phyloP scores from a whole-genome alignment of 2,113 vertebrate species.

The Chinchilla lanigera region DNA sequence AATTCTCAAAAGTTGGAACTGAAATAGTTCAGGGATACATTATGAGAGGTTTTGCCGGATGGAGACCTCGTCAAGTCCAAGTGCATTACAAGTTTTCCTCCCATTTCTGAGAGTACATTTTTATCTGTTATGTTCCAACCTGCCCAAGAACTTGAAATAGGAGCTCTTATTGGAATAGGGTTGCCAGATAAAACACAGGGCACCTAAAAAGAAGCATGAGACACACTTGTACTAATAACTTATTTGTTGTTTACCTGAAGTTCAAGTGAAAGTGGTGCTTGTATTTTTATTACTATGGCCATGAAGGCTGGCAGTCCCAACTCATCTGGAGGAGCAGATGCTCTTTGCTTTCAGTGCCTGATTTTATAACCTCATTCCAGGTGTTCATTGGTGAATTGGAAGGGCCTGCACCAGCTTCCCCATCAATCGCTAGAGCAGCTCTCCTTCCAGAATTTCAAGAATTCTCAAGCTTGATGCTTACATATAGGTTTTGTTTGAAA shows the following conservation, averaged over 20 bases:
- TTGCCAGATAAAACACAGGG: not conserved
- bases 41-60: not conserved
- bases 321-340: not conserved
- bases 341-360: not conserved
- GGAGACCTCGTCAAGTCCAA: not conserved
- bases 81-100: not conserved
- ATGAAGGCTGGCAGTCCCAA: not conserved
- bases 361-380: not conserved
- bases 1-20: not conserved
- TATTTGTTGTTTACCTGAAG: not conserved
- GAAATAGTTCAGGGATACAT: not conserved
- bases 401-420: not conserved
- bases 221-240: not conserved
- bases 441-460: not conserved
- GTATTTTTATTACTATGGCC: not conserved
- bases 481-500: not conserved
- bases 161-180: not conserved
- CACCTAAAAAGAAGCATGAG: not conserved
- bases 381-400: rapidly evolving
- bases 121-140: not conserved
- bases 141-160: not conserved
- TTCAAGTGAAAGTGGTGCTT: not conserved
- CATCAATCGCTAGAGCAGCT: rapidly evolving
- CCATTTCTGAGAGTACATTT: not conserved
- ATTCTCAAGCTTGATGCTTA: not conserved